Evolutionary conservation across 2,113 vertebrate species (phyloP).

Genomic region (Deroptyus accipitrinus): DNA sequence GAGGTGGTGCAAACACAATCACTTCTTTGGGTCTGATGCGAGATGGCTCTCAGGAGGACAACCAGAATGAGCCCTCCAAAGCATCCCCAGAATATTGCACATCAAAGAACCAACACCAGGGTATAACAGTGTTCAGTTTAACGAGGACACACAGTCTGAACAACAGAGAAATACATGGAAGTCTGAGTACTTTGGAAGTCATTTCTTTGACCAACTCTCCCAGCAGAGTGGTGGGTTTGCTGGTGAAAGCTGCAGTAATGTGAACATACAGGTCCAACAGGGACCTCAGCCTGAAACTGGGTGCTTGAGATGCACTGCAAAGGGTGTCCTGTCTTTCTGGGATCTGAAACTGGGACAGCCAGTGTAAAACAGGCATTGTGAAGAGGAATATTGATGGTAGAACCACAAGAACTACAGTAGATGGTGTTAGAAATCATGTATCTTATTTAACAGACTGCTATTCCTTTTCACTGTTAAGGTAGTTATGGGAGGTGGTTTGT

Average conservation of each 20-base stretch:
- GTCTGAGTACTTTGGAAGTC: not conserved
- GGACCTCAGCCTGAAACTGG: not conserved
- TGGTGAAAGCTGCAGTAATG: not conserved
- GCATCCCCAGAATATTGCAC: not conserved
- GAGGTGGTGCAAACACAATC: not conserved
- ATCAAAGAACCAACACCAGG: not conserved
- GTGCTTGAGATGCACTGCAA: not conserved
- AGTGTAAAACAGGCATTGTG: not conserved
- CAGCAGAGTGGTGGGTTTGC: not conserved
- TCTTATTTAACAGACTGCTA: not conserved
- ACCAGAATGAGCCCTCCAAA: constrained; percentile 1
- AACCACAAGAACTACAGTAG: not conserved
- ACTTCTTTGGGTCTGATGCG: not conserved
- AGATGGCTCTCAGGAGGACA: not conserved
- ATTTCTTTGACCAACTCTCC: not conserved
- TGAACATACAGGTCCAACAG: not conserved
- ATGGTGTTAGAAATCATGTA: not conserved
- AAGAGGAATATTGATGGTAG: not conserved
- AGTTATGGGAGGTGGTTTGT: not conserved
- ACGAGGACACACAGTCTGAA: not conserved
- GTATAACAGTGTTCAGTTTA: not conserved
- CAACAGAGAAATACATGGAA: not conserved
- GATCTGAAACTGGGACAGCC: not conserved
- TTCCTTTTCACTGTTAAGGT: not conserved
- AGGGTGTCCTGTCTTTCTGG: not conserved